These are phyloP conservation scores for Sialia sialis DNA, from an alignment of 2,113 vertebrate species.

Conservation along the genomic window DNA sequence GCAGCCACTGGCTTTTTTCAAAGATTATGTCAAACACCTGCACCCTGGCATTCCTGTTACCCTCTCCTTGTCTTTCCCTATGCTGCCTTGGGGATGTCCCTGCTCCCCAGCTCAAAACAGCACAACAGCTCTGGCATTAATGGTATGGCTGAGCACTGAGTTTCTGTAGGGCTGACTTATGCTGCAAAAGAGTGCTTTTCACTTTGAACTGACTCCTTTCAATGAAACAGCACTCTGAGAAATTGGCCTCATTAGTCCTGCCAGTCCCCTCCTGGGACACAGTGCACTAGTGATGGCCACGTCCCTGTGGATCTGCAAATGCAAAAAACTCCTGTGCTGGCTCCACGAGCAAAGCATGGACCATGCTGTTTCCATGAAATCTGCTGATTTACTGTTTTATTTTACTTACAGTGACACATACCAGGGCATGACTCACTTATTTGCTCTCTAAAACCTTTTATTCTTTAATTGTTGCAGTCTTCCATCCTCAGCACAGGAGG, in stretches of 20 bases:
- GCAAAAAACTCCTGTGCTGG: no score
- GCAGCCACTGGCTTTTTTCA: not conserved
- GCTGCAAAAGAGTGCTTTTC: not conserved
- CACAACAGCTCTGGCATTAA: not conserved
- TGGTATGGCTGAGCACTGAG: fast-evolving
- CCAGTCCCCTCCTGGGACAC: no score
- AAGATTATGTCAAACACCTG: not conserved
- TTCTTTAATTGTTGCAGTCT: not conserved
- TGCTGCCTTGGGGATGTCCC: not conserved
- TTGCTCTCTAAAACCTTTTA: not conserved
- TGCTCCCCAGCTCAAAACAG: fast-evolving
- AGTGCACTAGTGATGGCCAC: fast-evolving
- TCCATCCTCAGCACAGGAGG: not conserved
- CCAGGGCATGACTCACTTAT: not conserved
- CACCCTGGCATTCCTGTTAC: not conserved
- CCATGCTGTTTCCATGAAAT: not conserved
- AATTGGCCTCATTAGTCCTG: not conserved
- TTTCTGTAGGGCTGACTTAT: not conserved
- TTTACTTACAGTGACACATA: not conserved
- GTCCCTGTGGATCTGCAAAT: fast-evolving
- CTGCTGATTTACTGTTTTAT: not conserved
- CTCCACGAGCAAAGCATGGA: not conserved
- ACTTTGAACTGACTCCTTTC: not conserved
- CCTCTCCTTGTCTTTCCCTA: not conserved
- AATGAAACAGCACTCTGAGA: not conserved